Percentiles rank a stretch among this genome's conserved stretches.
Evolutionary conservation across 2,797 vertebrate species (phyloP).

Genomic region (Hemibagrus guttatus): DNA sequence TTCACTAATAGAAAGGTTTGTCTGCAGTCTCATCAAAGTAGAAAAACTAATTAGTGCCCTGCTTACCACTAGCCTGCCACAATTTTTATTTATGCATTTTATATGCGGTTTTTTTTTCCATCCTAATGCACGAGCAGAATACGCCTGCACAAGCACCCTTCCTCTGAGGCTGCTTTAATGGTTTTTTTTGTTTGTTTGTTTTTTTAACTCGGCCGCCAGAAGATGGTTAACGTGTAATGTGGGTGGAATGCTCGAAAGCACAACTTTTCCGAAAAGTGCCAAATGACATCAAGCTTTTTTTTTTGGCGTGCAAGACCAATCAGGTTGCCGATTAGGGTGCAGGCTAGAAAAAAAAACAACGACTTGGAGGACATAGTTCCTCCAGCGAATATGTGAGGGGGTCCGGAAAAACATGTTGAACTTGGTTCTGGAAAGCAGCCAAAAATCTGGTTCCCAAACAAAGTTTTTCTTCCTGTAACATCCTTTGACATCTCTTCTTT

Average conservation of each 20-base stretch:
- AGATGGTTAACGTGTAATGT: neutral
- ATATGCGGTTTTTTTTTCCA: slow-evolving; percentile 67
- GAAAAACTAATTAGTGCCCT: slow-evolving; percentile 74
- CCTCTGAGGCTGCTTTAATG: slow-evolving; percentile 22
- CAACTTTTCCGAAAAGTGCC: slow-evolving; percentile 16
- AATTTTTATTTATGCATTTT: slow-evolving; percentile 70
- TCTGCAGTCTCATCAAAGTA: slow-evolving; percentile 73
- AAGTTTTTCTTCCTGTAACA: neutral
- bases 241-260: slow-evolving; percentile 13
- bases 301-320: neutral
- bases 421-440: neutral
- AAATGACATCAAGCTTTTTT: neutral
- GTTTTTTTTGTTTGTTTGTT: neutral
- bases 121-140: slow-evolving; percentile 61
- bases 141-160: slow-evolving; percentile 56
- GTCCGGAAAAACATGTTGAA: neutral
- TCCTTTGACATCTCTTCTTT: slow-evolving; percentile 14
- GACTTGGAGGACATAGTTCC: neutral
- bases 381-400: neutral
- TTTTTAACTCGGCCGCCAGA: neutral
- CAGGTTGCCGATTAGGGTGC: neutral
- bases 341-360: neutral
- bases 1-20: slow-evolving; percentile 77
- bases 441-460: neutral
- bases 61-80: slow-evolving; percentile 56